These are phyloP conservation scores for Toxotes lorentzi DNA, from an alignment of 2,797 vertebrate species.

Conservation along the genomic window DNA sequence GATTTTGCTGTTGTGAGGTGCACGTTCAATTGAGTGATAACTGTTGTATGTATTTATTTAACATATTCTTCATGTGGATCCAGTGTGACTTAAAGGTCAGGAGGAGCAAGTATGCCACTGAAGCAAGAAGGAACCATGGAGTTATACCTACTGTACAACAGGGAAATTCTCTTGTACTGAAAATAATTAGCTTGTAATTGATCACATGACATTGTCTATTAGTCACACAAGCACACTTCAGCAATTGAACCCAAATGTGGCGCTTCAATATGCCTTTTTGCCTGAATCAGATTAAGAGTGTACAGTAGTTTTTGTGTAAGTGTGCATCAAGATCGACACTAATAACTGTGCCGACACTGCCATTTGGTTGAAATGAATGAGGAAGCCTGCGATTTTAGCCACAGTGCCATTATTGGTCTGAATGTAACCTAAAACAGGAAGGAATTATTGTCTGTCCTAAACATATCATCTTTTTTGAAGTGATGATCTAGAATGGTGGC, in stretches of 20 bases:
- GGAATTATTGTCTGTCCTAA: neutral
- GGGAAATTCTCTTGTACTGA: neutral
- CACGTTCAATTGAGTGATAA: neutral
- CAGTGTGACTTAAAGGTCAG: neutral
- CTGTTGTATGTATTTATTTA: neutral
- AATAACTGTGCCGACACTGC: neutral
- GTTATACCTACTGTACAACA: neutral
- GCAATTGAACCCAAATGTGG: neutral
- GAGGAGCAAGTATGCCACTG: neutral
- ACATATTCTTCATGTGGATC: neutral
- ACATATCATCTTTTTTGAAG: neutral
- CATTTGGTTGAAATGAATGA: neutral
- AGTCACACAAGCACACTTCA: neutral
- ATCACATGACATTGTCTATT: neutral
- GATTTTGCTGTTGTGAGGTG: slow-evolving; percentile 21
- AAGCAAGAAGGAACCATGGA: neutral
- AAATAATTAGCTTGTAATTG: neutral
- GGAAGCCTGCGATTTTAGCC: neutral
- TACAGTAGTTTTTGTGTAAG: too few relatives aligned
- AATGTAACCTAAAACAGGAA: neutral
- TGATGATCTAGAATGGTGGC: neutral
- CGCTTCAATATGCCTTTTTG: neutral
- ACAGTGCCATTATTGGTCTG: neutral
- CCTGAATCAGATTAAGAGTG: neutral
- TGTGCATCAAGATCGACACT: neutral